These are phyloP conservation scores for Mythimna pallens DNA, from an alignment of 2,888 invertebrate species.

Conservation along the genomic window DNA sequence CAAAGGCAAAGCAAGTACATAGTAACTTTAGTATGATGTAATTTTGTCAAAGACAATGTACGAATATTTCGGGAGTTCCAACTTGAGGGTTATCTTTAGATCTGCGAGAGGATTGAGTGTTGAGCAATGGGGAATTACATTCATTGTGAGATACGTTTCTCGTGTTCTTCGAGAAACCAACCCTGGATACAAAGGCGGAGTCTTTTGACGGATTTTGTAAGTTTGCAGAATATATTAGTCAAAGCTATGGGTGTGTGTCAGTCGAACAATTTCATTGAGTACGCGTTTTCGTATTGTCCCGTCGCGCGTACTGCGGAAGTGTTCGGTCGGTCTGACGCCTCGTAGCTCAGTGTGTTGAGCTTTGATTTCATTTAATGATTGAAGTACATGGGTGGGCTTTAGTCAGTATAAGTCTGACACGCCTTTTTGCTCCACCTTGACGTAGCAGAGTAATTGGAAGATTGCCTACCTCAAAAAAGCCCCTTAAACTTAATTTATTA, in stretches of 20 bases:
- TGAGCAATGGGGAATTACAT: neutral
- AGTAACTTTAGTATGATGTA: constrained; percentile 38
- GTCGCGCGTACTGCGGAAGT: neutral
- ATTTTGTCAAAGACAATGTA: constrained; percentile 51
- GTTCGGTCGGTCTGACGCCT: no score
- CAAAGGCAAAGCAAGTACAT: constrained; percentile 34
- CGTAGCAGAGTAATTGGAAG: no score
- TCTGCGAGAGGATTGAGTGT: constrained; percentile 1
- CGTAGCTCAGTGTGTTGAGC: no score
- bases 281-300: neutral
- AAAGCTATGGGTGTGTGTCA: neutral
- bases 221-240: neutral
- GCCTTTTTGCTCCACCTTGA: no score
- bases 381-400: no score
- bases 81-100: constrained; percentile 25
- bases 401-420: no score
- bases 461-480: no score
- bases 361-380: no score
- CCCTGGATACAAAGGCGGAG: neutral
- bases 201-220: neutral
- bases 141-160: neutral
- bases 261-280: neutral
- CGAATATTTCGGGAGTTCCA: constrained; percentile 33
- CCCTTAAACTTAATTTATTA: no score
- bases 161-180: neutral